Evolutionary conservation across 1,140 invertebrate genomes (phyloP), one percentile per base, ranked within the genome.

Genomic region (Macrosteles quadrilineatus): DNA sequence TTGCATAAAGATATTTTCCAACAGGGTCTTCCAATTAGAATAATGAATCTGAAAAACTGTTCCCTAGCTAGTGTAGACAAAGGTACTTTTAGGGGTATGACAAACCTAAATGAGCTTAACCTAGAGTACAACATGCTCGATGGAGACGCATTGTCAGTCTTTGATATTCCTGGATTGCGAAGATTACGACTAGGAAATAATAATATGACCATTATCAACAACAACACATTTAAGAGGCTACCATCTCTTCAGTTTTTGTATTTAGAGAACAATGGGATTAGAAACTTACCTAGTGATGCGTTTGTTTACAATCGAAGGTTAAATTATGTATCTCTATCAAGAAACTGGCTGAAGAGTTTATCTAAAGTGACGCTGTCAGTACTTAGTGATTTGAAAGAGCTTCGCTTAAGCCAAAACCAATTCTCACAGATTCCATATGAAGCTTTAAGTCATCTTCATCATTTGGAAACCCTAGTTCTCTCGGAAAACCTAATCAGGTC

Each of bases 221-320:
- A 86, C n/a, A 83, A 83, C 70, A 86, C 89, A 23, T 85, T 94
- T 65, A 86, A 88, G 47, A 89, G 90, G 31, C 78, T 95, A 69
- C 88, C 88, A 0, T 90, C 89, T 0, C 77, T 95, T 29, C 90
- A 92, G 75, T 85, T 86, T 11, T 78, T 95, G 0, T 81, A 85
- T 0, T 75, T 93, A 72, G 87, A 92, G 76, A 82, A 87, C 72
- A 88, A 89, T 32, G 84, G 87, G 53, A 86, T 94, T 74, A 77
- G 77, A 0, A 81, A 84, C 53, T 76, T 94, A 47, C 90, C 90
- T 0, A 85, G 88, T 73, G 81, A 83, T 40, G 82, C 91, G 4
- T 93, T 95, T 73, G 81, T 85, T 2, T 87, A 90, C 73, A 92
- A 92, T 77, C 86, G 88, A 63, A 90, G 92, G 76, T 79, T 93